Evolutionary conservation across 2,797 vertebrate species (phyloP).

Genomic region (Spheniscus humboldti): DNA sequence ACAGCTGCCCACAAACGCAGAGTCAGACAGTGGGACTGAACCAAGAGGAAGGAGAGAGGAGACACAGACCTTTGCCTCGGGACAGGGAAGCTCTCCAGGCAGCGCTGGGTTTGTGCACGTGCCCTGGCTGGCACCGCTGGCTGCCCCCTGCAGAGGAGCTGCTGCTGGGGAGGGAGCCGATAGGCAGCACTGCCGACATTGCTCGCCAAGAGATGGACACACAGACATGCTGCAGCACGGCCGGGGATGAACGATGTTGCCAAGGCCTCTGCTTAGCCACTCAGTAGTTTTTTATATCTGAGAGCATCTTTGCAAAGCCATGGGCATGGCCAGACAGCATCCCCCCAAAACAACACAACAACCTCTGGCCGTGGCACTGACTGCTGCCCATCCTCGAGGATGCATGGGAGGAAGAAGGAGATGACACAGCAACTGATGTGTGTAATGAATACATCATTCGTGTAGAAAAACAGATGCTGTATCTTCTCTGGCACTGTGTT

Average conservation of each 20-base stretch:
- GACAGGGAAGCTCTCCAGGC: background rate
- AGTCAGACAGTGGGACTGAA: background rate
- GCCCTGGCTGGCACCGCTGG: background rate
- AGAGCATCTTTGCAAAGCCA: background rate
- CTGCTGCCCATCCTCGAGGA: background rate
- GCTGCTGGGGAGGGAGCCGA: background rate
- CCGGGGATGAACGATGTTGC: background rate
- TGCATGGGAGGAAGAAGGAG: background rate
- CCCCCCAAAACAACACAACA: background rate
- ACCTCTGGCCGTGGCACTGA: background rate
- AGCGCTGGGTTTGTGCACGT: accelerated
- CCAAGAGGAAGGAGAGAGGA: background rate
- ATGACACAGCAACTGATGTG: background rate
- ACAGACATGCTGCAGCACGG: background rate
- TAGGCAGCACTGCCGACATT: background rate
- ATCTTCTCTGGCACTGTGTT: accelerated
- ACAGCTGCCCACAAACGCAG: background rate
- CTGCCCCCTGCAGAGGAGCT: background rate
- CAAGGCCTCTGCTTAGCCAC: background rate
- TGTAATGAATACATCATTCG: accelerated
- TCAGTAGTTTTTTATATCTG: background rate
- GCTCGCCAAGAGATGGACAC: background rate
- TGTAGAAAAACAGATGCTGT: background rate
- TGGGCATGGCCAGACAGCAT: background rate
- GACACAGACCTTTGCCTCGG: background rate